phyloP scores from a whole-genome alignment of 2,797 vertebrate species.

The Liasis olivaceus region DNA sequence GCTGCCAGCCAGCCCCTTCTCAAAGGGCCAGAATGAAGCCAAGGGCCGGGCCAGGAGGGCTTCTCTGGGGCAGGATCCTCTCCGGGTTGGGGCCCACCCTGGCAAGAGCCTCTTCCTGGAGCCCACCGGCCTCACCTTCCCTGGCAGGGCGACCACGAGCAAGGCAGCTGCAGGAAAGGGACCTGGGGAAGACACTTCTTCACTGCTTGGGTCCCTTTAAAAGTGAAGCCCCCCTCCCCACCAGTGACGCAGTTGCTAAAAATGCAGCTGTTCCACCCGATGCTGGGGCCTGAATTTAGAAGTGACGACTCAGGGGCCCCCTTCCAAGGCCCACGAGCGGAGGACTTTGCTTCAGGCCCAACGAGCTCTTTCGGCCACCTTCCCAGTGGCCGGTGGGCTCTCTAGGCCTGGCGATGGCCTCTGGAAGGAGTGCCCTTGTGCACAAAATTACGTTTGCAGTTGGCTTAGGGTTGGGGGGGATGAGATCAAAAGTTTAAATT shows the following conservation, averaged over 20 bases:
- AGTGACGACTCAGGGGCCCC: neutral
- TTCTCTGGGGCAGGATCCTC: neutral
- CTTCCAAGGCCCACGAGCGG: neutral
- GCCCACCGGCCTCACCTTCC: neutral
- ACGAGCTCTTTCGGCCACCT: neutral
- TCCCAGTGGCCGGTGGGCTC: neutral
- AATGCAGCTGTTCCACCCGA: neutral
- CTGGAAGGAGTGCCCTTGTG: neutral
- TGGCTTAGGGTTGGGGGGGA: neutral
- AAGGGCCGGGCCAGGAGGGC: neutral
- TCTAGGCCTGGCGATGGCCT: neutral
- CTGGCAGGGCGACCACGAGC: no score
- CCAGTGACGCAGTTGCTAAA: no score
- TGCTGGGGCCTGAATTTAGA: neutral
- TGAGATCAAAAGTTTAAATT: neutral
- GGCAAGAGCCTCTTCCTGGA: neutral
- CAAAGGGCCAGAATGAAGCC: neutral
- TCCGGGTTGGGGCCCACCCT: neutral
- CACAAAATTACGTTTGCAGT: neutral
- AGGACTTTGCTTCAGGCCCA: neutral
- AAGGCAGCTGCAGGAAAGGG: neutral
- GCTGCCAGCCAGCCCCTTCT: neutral
- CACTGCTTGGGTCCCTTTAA: no score
- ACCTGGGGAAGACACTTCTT: no score
- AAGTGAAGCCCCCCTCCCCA: no score